These are phyloP conservation scores for Pocillopora verrucosa DNA, from an alignment of 64 coral and sea anemone species.

Conservation along the genomic window DNA sequence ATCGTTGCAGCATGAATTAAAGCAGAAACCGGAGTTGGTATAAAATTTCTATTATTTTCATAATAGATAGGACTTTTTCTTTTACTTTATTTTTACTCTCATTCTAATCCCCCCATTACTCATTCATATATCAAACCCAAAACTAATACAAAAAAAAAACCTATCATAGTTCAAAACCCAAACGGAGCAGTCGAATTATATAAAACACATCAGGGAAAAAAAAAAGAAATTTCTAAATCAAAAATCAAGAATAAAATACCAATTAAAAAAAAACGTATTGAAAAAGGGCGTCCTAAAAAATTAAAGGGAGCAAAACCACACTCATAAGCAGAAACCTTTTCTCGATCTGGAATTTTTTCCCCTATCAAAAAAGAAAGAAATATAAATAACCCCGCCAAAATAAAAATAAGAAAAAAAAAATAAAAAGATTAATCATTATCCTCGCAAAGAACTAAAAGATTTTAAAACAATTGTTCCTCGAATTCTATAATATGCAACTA, in stretches of 20 bases:
- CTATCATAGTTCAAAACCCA: no score
- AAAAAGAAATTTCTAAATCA: no score
- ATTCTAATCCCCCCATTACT: slow-evolving; percentile 38
- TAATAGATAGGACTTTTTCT: slow-evolving; percentile 72
- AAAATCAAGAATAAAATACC: slow-evolving; percentile 74
- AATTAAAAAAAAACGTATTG: slow-evolving; percentile 68
- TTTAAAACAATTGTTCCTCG: slow-evolving; percentile 58
- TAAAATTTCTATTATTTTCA: slow-evolving; percentile 46
- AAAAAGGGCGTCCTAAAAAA: slow-evolving; percentile 59
- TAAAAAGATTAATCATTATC: slow-evolving; percentile 27
- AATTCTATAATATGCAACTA: slow-evolving; percentile 77
- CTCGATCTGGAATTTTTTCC: slow-evolving; percentile 52
- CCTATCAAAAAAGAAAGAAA: slow-evolving; percentile 72
- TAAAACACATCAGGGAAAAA: no score
- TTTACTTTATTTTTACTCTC: slow-evolving; percentile 66
- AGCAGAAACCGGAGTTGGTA: slow-evolving; percentile 78
- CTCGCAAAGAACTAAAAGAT: slow-evolving; percentile 67
- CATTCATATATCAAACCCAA: no score
- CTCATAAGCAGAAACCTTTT: slow-evolving; percentile 75
- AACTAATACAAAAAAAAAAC: no score
- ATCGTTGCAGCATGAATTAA: slow-evolving; percentile 80
- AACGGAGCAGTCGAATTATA: no score
- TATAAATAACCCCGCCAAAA: slow-evolving; percentile 61
- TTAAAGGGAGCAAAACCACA: no score
- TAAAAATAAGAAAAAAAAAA: slow-evolving; percentile 74